Evolutionary conservation across 2,797 vertebrate species (phyloP).

Genomic region (Chaetodon trifasciatus): DNA sequence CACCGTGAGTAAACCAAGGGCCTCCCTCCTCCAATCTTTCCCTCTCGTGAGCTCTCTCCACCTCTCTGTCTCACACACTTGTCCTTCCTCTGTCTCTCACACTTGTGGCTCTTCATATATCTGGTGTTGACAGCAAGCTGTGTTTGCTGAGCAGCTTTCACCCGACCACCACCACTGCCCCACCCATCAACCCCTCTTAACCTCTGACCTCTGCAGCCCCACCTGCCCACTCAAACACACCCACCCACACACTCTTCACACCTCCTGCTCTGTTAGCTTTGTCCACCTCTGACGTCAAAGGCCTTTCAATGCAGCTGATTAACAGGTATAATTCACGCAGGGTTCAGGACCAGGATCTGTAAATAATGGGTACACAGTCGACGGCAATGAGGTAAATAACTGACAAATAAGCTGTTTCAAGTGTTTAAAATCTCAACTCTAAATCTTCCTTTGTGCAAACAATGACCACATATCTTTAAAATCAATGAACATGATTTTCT

Average conservation of each 20-base stretch:
- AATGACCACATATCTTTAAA: not conserved
- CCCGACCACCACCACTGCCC: conserved; percentile 27
- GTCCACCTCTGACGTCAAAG: conserved; percentile 74
- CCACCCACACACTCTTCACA: conserved; percentile 47
- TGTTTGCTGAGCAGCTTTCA: conserved; percentile 74
- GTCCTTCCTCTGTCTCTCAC: conserved; percentile 40
- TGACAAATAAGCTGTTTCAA: conserved; percentile 2
- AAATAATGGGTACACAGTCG: conserved; percentile 29
- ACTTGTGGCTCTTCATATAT: conserved; percentile 37
- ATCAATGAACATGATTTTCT: not conserved
- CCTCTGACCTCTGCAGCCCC: conserved; percentile 70
- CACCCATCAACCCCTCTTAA: conserved; percentile 60
- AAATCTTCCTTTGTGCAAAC: not conserved
- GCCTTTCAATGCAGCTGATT: conserved; percentile 60
- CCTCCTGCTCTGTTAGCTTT: conserved; percentile 64
- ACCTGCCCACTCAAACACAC: conserved; percentile 53
- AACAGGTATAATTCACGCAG: conserved; percentile 56
- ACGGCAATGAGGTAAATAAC: not conserved
- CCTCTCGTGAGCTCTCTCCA: conserved; percentile 31
- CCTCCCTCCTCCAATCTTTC: conserved; percentile 56
- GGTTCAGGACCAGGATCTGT: conserved; percentile 20
- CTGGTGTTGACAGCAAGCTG: conserved; percentile 62
- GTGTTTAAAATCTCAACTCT: conserved; percentile 3
- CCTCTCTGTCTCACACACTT: conserved; percentile 18
- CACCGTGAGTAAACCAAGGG: conserved; percentile 69